Conservation (phyloP, 2,888 invertebrate species). For the Netelia fuscicornis region DNA sequence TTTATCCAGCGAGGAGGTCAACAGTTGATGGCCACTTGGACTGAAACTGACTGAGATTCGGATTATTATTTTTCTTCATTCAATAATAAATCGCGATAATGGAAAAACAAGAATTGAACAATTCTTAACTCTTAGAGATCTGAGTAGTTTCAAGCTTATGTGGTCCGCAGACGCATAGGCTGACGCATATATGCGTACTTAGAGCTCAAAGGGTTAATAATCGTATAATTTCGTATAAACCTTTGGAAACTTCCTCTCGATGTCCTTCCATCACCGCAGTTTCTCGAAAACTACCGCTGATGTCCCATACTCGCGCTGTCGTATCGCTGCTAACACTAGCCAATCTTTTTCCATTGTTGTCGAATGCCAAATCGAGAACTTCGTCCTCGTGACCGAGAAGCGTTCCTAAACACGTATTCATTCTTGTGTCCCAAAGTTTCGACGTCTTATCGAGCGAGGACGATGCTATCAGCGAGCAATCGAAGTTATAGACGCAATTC, state of each 20-base stretch:
- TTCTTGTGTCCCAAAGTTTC: slow-evolving; percentile 89
- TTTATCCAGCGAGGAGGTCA: slow-evolving; percentile 92
- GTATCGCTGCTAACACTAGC: slow-evolving; percentile 92
- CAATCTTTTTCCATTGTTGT: slow-evolving; percentile 88
- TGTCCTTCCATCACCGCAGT: slow-evolving; percentile 88
- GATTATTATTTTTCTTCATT: not conserved
- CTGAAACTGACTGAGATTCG: slow-evolving; percentile 90
- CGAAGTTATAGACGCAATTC: slow-evolving; percentile 90
- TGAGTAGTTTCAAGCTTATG: too few species aligned
- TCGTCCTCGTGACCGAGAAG: slow-evolving; percentile 89
- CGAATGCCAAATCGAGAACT: slow-evolving; percentile 92
- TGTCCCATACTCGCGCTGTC: slow-evolving; percentile 90
- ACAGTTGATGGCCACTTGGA: slow-evolving; percentile 90
- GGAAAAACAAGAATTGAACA: too few species aligned
- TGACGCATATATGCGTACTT: too few species aligned
- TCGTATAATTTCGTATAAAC: slow-evolving; percentile 64
- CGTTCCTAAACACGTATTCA: slow-evolving; percentile 86
- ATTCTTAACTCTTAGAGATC: too few species aligned
- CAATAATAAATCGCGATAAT: too few species aligned
- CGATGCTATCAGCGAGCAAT: slow-evolving; percentile 89
- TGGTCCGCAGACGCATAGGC: too few species aligned
- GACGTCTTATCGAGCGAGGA: slow-evolving; percentile 90
- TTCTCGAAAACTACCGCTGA: slow-evolving; percentile 86
- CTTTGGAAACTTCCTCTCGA: slow-evolving; percentile 90
- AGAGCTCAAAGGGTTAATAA: too few species aligned